phyloP scores from a whole-genome alignment of 2,113 vertebrate genomes.

The Corythoichthys intestinalis region DNA sequence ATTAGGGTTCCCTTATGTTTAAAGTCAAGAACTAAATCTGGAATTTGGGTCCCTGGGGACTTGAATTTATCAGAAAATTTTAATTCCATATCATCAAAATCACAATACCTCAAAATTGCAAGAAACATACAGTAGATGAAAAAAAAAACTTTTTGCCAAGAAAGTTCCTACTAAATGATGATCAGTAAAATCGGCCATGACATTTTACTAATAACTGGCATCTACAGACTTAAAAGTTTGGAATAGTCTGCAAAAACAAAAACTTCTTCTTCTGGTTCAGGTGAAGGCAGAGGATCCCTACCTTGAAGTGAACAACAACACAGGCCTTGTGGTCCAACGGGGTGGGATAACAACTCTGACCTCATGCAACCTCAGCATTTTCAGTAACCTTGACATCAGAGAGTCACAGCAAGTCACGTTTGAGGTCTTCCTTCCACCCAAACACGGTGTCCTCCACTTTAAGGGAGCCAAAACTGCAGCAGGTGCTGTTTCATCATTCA shows the following conservation, averaged over 20 bases:
- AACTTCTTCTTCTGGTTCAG: slow-evolving; percentile 59
- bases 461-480: slow-evolving; percentile 37
- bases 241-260: not conserved
- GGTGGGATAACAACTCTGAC: slow-evolving; percentile 67
- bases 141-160: not conserved
- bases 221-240: not conserved
- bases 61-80: too few species aligned
- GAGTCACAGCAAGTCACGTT: slow-evolving; percentile 75
- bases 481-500: slow-evolving; percentile 60
- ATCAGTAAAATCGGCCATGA: not conserved
- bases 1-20: not conserved
- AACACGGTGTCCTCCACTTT: slow-evolving; percentile 71
- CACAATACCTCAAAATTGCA: not conserved
- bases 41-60: not conserved
- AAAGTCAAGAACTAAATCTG: not conserved
- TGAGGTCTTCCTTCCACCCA: slow-evolving; percentile 71
- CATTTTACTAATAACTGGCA: not conserved
- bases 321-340: slow-evolving; percentile 76
- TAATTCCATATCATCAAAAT: not conserved
- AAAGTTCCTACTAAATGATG: not conserved
- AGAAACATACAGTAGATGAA: not conserved
- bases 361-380: slow-evolving; percentile 75
- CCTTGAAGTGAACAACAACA: slow-evolving; percentile 76
- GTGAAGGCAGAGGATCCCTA: slow-evolving; percentile 81
- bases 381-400: slow-evolving; percentile 83